Evolutionary conservation across 2,113 vertebrate genomes (phyloP).

Genomic region (Calyptomena viridis): DNA sequence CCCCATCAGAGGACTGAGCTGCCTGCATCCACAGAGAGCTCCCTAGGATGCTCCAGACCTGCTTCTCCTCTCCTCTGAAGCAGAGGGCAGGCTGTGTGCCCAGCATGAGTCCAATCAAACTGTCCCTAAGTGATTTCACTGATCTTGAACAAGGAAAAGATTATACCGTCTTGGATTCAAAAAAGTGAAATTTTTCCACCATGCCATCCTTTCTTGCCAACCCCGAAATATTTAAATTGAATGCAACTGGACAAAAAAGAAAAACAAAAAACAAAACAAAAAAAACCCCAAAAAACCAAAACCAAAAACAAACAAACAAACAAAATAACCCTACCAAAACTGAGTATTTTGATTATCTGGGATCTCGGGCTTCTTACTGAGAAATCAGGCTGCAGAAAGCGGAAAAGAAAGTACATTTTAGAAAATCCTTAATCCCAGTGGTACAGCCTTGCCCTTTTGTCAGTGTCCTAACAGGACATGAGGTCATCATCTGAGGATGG

Average conservation of each 20-base stretch:
- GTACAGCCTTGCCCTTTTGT: neutral
- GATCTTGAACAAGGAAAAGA: neutral
- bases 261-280: neutral
- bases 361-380: neutral
- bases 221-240: constrained; percentile 28
- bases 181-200: neutral
- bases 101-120: neutral
- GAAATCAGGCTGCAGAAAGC: neutral
- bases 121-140: neutral
- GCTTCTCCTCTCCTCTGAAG: neutral
- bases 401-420: neutral
- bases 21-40: neutral
- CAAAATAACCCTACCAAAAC: no score
- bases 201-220: neutral
- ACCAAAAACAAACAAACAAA: no score
- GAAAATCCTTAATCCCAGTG: neutral
- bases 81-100: neutral
- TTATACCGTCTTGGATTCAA: neutral
- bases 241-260: neutral
- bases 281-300: neutral
- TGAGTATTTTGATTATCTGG: neutral
- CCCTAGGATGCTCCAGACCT: accelerated
- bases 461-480: neutral
- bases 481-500: neutral
- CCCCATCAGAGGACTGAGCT: neutral